A percentile compares a stretch with the other conserved stretches of the same genome.
phyloP scores from a whole-genome alignment of 2,888 invertebrate species.

The Seira sanloemensis region DNA sequence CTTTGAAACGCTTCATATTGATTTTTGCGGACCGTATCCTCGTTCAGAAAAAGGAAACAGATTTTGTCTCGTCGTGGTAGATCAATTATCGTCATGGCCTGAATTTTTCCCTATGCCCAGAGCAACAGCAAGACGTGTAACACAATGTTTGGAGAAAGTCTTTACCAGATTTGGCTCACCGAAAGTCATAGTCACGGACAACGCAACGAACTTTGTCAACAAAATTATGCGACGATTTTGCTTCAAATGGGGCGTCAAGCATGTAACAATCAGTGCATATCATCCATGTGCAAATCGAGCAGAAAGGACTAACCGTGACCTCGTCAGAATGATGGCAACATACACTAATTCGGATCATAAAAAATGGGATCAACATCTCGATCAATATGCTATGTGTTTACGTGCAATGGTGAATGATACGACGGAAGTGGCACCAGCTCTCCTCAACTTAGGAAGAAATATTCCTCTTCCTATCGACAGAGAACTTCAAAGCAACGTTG shows the following conservation, averaged over 20 bases:
- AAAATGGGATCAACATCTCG: constrained; percentile 27
- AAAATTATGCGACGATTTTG: constrained; percentile 33
- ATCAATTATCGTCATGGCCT: constrained; percentile 65
- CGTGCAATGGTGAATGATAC: constrained; percentile 24
- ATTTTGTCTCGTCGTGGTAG: constrained; percentile 58
- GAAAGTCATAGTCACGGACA: constrained; percentile 25
- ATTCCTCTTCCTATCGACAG: too few species aligned
- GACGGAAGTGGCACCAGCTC: constrained; percentile 31
- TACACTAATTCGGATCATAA: neutral
- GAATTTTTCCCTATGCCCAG: constrained; percentile 64
- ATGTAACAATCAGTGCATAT: constrained; percentile 51
- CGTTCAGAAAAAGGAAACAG: constrained; percentile 23
- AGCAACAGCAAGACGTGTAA: constrained; percentile 47
- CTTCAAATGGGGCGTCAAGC: constrained; percentile 34
- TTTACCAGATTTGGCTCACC: constrained; percentile 67
- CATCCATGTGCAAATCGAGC: constrained; percentile 38
- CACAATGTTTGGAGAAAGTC: constrained; percentile 50
- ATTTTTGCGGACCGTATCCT: constrained; percentile 53
- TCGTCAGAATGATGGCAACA: constrained; percentile 24
- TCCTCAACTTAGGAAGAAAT: constrained; percentile 8
- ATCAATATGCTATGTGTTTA: neutral
- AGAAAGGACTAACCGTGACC: constrained; percentile 40
- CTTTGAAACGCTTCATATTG: constrained; percentile 52
- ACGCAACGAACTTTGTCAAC: constrained; percentile 61
- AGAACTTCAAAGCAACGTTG: constrained; percentile 7